Evolutionary conservation across 2,797 vertebrate genomes (phyloP), one percentile per base, ranked within the genome.

Genomic region (Acomys russatus): DNA sequence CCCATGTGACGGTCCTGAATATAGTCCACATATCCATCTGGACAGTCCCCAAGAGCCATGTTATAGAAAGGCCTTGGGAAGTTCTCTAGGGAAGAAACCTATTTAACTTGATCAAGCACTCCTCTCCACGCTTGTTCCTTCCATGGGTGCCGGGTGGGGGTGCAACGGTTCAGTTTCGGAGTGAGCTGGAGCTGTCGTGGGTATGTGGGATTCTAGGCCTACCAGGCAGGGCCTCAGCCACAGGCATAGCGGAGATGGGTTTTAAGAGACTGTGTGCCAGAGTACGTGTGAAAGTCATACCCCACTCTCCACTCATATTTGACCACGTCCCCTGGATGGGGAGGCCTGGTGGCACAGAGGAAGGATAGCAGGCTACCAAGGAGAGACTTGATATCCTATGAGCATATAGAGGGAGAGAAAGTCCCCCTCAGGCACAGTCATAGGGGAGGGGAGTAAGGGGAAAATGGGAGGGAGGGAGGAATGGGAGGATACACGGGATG

Each of bases 81-180:
- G 76, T 88, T 70, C 30, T 23, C 8, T 61, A n/a, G 33, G 79
- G 66, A 56, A 71, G 82, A 63, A 22, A 38, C 23, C 51, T 35
- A 18, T 9, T 74, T 49, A 38, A 56, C 49, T 85, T 17, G 30
- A 33, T 63, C 49, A 91, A 74, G 88, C 25, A 10, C 64, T 6
- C 33, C 64, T 56, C 90, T 80, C 54, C 73, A 88, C 68, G 63
- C 28, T 66, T n/a, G 23, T 3, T 88, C 71, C 68, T 54, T 35
- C 6, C 6, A 14, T 0, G 0, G 3, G 51, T 35, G 18, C 35
- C 20, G 1, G 20, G 59, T 28, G 59, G 3, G 59, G 25, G 35
- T 44, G 59, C 79, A 38, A 22, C 59, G 28, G 23, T 28, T 82
- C 12, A 18, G n/a, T 44, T 82, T 63, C 38, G 59, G 79, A 63